Percentiles rank a stretch among this genome's conserved stretches.
phyloP scores from a whole-genome alignment of 2,888 invertebrate species.

The Margaritifera margaritifera region DNA sequence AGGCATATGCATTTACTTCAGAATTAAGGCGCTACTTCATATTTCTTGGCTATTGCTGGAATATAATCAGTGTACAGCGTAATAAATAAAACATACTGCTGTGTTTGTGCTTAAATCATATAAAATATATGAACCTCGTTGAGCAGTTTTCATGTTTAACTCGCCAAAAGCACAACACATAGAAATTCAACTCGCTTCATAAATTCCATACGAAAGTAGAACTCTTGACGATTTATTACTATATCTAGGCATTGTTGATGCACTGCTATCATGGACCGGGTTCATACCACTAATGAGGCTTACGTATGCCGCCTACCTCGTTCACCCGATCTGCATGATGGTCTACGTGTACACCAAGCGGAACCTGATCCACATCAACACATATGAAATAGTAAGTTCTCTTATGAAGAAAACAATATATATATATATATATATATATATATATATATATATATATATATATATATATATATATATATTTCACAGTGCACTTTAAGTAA shows the following conservation, averaged over 20 bases:
- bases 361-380: constrained; percentile 46
- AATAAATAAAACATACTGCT: neutral
- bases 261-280: constrained; percentile 85
- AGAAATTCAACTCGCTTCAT: neutral
- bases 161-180: neutral
- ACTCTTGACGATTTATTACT: neutral
- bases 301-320: constrained; percentile 94
- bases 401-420: no score
- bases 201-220: neutral
- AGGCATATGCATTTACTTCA: no score
- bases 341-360: constrained; percentile 50
- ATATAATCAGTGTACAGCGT: no score
- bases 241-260: constrained; percentile 81
- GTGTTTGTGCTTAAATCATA: neutral
- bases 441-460: no score
- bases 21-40: no score
- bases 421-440: no score
- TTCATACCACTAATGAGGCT: constrained; percentile 91
- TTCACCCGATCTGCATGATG: constrained; percentile 67
- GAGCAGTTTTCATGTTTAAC: no score
- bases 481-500: no score
- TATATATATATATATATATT: no score
- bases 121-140: no score
- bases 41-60: no score
- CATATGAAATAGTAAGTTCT: constrained; percentile 52